These are phyloP conservation scores for Anhinga anhinga DNA, from an alignment of 2,113 vertebrate genomes.

Conservation along the genomic window DNA sequence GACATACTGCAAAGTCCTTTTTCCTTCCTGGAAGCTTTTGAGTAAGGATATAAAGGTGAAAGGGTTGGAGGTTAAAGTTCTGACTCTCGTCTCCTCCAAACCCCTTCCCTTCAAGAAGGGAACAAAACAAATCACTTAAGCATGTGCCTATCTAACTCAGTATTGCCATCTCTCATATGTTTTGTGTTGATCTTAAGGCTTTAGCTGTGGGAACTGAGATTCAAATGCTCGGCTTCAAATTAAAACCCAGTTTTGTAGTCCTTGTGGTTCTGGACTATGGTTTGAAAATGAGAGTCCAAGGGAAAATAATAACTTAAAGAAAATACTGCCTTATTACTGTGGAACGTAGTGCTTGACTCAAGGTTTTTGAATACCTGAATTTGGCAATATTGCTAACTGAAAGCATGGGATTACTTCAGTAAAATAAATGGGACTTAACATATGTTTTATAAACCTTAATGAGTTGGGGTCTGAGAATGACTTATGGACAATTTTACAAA, in stretches of 20 bases:
- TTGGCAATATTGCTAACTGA: background rate
- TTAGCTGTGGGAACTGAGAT: background rate
- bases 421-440: background rate
- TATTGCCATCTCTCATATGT: conserved; percentile 11
- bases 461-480: background rate
- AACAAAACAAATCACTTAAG: conserved; percentile 50
- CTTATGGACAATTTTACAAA: background rate
- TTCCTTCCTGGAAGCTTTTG: conserved; percentile 51
- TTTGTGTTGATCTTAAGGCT: conserved; percentile 32
- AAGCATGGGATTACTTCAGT: background rate
- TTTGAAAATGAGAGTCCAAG: background rate
- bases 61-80: conserved; percentile 58
- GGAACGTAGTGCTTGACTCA: background rate
- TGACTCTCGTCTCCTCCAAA: conserved; percentile 24
- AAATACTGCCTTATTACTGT: background rate
- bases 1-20: conserved; percentile 38
- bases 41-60: conserved; percentile 58
- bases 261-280: background rate
- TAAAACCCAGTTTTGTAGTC: background rate
- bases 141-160: conserved; percentile 16
- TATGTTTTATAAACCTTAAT: background rate
- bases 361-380: background rate
- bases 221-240: background rate
- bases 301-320: background rate
- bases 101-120: background rate